phyloP scores from a whole-genome alignment of 2,113 vertebrate genomes.

The Pipra filicauda region DNA sequence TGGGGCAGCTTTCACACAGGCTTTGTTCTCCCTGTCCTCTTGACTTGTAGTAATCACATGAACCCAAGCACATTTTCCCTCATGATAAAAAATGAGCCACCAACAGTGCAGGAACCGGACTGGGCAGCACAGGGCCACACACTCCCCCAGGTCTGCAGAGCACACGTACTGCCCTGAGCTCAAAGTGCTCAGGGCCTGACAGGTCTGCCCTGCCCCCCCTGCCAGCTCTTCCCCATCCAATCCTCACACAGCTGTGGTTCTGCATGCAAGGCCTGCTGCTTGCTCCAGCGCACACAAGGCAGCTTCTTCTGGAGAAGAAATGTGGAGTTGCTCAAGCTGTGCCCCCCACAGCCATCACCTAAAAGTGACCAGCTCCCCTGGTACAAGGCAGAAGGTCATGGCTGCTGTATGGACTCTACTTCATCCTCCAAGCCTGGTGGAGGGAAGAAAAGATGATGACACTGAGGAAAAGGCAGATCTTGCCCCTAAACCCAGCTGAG shows the following conservation, averaged over 20 bases:
- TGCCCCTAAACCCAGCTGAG: not conserved
- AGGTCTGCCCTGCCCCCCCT: not conserved
- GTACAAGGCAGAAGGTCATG: not conserved
- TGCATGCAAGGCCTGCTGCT: not conserved
- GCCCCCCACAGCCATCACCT: not conserved
- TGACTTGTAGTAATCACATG: not conserved
- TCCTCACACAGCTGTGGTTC: not conserved
- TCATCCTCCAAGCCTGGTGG: accelerated
- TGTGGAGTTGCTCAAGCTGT: not conserved
- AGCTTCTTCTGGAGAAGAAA: not conserved
- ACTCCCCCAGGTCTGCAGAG: not conserved
- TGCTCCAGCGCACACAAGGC: not conserved
- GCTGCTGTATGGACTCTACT: not conserved
- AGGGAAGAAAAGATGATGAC: not conserved
- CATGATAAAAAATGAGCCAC: accelerated
- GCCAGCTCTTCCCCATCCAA: not conserved
- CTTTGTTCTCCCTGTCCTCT: not conserved
- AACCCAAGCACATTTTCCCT: not conserved
- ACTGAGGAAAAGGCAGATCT: not conserved
- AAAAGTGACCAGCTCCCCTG: accelerated
- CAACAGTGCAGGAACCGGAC: not conserved
- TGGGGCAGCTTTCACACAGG: not conserved
- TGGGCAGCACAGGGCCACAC: accelerated
- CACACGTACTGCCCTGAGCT: accelerated
- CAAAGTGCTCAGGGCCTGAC: not conserved